Percentiles rank a stretch among this genome's conserved stretches.
These are phyloP conservation scores for Hydropotes inermis DNA, from an alignment of 2,113 vertebrate genomes.

Conservation along the genomic window DNA sequence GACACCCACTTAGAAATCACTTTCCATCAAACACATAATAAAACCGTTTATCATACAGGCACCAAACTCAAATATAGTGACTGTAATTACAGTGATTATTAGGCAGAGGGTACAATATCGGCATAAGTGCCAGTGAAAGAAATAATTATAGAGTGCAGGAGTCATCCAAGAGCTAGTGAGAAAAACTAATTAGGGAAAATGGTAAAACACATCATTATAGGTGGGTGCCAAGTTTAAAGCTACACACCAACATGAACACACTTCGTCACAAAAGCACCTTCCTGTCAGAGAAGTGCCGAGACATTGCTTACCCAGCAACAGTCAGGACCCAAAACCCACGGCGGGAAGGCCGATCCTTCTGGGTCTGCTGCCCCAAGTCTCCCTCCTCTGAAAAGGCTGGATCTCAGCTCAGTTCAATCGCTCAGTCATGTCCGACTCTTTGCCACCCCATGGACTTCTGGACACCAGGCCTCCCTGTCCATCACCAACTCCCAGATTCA, in stretches of 20 bases:
- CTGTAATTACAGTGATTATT: slow-evolving; percentile 71
- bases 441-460: background rate
- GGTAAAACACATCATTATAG: slow-evolving; percentile 51
- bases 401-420: background rate
- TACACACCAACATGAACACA: accelerated
- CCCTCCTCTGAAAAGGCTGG: background rate
- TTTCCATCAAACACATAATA: slow-evolving; percentile 61
- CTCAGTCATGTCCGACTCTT: background rate
- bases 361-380: background rate
- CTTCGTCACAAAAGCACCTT: background rate
- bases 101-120: slow-evolving; percentile 63
- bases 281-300: background rate
- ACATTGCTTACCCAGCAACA: background rate
- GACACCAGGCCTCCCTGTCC: background rate
- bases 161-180: slow-evolving; percentile 59
- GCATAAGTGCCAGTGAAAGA: slow-evolving; percentile 71
- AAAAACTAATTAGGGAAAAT: slow-evolving; percentile 67
- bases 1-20: slow-evolving; percentile 66
- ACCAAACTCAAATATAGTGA: slow-evolving; percentile 61
- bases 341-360: background rate
- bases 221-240: background rate
- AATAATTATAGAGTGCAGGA: slow-evolving; percentile 70
- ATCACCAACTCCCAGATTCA: background rate
- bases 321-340: background rate
- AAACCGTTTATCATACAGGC: slow-evolving; percentile 66